A percentile compares a stretch with the other conserved stretches of the same genome.
Conservation (phyloP, 2,797 vertebrate species). For the Falco cherrug region DNA sequence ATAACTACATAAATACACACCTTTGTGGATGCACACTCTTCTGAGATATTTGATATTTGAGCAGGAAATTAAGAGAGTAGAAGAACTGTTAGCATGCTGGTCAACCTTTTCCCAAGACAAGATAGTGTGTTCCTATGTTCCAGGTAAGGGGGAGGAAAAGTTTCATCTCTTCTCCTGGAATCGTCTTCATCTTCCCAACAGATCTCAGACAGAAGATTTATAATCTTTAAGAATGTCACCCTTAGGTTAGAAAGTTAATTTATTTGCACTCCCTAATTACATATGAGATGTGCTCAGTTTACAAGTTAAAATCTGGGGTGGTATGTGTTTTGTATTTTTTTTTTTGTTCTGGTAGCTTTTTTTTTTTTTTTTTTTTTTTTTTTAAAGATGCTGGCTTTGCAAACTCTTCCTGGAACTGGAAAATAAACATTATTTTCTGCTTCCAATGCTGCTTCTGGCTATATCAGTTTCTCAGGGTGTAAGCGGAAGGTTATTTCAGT, state of each 20-base stretch:
- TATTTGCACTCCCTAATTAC: background rate
- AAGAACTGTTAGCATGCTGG: background rate
- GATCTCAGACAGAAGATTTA: background rate
- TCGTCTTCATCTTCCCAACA: background rate
- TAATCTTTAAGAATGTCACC: constrained; percentile 1
- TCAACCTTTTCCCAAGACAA: background rate
- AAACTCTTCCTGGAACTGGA: background rate
- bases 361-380: background rate
- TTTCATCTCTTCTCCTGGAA: background rate
- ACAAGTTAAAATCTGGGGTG: background rate
- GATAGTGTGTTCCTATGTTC: background rate
- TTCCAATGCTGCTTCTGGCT: background rate
- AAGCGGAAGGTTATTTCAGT: background rate
- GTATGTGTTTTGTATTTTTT: background rate
- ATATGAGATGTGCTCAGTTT: constrained; percentile 1
- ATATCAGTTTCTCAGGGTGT: background rate
- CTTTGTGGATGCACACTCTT: background rate
- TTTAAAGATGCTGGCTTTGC: background rate
- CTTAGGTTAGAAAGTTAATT: constrained; percentile 43
- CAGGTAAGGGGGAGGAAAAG: background rate
- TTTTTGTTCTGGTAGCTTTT: background rate
- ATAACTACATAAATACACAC: background rate
- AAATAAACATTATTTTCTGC: background rate
- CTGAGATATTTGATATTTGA: background rate
- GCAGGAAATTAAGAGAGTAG: background rate